Conservation (phyloP, 2,113 vertebrate species). For the Cervus canadensis region DNA sequence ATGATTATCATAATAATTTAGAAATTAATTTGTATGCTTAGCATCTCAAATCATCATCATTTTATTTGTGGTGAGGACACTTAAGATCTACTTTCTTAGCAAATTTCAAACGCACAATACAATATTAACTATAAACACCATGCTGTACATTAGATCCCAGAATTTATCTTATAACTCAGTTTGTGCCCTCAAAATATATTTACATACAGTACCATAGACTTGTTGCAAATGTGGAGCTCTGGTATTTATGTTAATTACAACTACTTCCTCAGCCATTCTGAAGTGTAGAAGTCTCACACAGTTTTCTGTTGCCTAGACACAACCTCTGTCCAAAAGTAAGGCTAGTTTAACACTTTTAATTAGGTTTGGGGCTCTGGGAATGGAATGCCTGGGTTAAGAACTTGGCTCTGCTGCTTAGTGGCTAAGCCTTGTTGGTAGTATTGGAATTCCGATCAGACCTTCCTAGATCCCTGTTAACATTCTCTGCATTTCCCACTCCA, state of each 20-base stretch:
- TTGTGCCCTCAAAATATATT: not conserved
- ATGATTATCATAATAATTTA: not conserved
- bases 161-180: not conserved
- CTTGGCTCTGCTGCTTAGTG: not conserved
- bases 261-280: not conserved
- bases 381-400: not conserved
- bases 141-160: not conserved
- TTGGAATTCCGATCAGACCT: not conserved
- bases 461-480: not conserved
- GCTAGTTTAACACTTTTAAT: not conserved
- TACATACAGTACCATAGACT: not conserved
- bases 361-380: not conserved
- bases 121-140: not conserved
- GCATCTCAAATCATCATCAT: not conserved
- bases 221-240: not conserved
- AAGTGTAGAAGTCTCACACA: not conserved
- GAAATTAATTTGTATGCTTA: not conserved
- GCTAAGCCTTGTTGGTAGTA: not conserved
- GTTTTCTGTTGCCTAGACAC: not conserved
- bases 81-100: not conserved
- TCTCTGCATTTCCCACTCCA: rapidly evolving
- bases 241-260: not conserved
- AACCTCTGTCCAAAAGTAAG: not conserved
- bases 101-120: not conserved
- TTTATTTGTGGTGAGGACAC: not conserved